Percentiles rank a stretch among this genome's conserved stretches.
These are phyloP conservation scores for Hepsetus odoe DNA, from an alignment of 2,113 vertebrate genomes.

Conservation along the genomic window DNA sequence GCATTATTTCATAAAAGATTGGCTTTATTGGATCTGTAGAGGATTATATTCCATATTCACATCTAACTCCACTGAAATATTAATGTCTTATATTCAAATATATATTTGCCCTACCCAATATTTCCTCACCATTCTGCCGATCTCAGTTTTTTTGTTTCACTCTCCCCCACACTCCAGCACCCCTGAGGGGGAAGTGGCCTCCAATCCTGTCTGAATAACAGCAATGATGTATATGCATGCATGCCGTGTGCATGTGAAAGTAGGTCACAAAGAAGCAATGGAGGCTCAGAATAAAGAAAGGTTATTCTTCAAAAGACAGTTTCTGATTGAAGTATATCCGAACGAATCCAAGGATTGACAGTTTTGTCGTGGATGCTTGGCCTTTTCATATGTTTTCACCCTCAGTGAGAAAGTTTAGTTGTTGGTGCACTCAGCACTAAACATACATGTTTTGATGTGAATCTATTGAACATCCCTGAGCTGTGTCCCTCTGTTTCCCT, in stretches of 20 bases:
- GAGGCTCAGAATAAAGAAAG: constrained; percentile 23
- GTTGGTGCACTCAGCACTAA: too few relatives aligned
- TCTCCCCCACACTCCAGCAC: constrained; percentile 5
- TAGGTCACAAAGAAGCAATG: constrained; percentile 55
- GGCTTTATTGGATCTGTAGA: background rate
- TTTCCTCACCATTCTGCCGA: constrained; percentile 7
- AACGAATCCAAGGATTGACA: too few relatives aligned
- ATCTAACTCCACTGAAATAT: background rate
- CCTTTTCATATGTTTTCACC: too few relatives aligned
- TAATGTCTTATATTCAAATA: background rate
- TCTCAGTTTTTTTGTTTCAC: background rate
- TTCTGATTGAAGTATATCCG: background rate
- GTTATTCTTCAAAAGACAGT: background rate
- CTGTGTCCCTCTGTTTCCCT: background rate
- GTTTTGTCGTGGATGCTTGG: too few relatives aligned
- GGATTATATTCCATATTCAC: background rate
- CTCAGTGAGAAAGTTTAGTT: too few relatives aligned
- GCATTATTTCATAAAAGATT: background rate
- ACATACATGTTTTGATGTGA: background rate
- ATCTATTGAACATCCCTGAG: background rate
- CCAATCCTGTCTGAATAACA: constrained; percentile 17
- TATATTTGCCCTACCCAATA: background rate
- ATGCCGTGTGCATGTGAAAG: constrained; percentile 45
- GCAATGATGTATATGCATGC: background rate
- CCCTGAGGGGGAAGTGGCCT: constrained; percentile 24